These are phyloP conservation scores for Oryzias celebensis DNA, from an alignment of 2,113 vertebrate species.

Conservation along the genomic window DNA sequence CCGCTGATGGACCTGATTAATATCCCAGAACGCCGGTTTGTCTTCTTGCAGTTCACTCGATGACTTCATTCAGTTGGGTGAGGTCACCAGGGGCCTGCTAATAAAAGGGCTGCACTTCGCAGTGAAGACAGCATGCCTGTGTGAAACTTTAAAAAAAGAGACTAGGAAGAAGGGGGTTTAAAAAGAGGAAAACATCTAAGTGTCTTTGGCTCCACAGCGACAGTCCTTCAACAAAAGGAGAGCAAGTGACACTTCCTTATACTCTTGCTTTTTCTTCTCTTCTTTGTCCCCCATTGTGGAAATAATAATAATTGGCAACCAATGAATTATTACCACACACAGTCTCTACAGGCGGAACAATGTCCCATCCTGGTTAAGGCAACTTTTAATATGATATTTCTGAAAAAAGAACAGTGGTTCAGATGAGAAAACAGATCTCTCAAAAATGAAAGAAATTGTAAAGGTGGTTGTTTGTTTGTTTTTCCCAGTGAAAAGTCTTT, in stretches of 20 bases:
- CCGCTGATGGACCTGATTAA: conserved; percentile 88
- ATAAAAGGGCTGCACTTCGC: conserved; percentile 87
- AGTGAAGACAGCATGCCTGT: conserved; percentile 81
- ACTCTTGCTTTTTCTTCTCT: conserved; percentile 44
- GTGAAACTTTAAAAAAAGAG: conserved; percentile 62
- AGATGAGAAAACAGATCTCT: conserved; percentile 55
- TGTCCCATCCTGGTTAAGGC: conserved; percentile 48
- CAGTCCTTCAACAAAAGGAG: conserved; percentile 61
- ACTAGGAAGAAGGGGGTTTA: conserved; percentile 51
- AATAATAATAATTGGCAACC: conserved; percentile 70
- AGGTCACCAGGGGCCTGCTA: conserved; percentile 87
- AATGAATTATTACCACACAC: conserved; percentile 73
- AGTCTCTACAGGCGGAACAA: conserved; percentile 54
- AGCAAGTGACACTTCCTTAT: conserved; percentile 45
- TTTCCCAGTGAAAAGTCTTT: conserved; percentile 9
- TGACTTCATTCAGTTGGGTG: conserved; percentile 92
- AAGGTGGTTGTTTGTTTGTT: conserved; percentile 32
- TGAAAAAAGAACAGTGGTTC: conserved; percentile 62
- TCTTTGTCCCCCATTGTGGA: conserved; percentile 49
- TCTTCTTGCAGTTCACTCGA: conserved; percentile 85
- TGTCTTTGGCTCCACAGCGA: conserved; percentile 64
- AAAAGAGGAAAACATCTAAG: conserved; percentile 62
- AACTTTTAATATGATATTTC: conserved; percentile 64
- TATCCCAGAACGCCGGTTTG: conserved; percentile 89
- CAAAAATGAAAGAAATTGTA: conserved; percentile 46